Conservation (phyloP, 23 tunicate genomes). For the Oikopleura dioica region DNA sequence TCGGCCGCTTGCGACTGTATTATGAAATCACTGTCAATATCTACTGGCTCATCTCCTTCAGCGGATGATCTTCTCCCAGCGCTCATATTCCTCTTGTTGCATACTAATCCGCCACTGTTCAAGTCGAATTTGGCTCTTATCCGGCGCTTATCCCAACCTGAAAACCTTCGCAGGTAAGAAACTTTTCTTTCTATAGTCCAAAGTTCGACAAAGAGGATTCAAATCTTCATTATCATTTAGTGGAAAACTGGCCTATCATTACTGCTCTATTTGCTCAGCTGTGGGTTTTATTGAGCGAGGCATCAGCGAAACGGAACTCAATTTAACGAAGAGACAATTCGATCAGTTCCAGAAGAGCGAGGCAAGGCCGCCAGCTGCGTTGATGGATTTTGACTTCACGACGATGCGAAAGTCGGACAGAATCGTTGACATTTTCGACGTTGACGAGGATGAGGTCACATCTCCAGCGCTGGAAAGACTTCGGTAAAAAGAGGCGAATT, state of each 20-base stretch:
- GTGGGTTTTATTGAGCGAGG: not conserved
- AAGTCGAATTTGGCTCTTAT: not conserved
- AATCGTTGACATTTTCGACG: not conserved
- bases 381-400: not conserved
- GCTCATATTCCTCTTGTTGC: not conserved
- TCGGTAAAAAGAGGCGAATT: too few species aligned
- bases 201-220: too few species aligned
- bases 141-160: not conserved
- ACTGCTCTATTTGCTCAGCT: conserved; percentile 11
- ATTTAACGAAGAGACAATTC: not conserved
- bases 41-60: not conserved
- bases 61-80: not conserved
- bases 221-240: too few species aligned
- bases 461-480: too few species aligned
- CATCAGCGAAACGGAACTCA: conserved; percentile 1
- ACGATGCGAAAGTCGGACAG: not conserved
- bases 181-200: not conserved
- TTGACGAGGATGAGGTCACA: too few species aligned
- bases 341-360: not conserved
- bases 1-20: not conserved
- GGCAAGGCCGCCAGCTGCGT: not conserved
- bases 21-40: not conserved
- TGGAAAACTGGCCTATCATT: conserved; percentile 4
- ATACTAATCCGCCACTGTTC: not conserved
- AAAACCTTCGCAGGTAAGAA: not conserved